Conservation (phyloP, 1,140 invertebrate species). For the Orius insidiosus region DNA sequence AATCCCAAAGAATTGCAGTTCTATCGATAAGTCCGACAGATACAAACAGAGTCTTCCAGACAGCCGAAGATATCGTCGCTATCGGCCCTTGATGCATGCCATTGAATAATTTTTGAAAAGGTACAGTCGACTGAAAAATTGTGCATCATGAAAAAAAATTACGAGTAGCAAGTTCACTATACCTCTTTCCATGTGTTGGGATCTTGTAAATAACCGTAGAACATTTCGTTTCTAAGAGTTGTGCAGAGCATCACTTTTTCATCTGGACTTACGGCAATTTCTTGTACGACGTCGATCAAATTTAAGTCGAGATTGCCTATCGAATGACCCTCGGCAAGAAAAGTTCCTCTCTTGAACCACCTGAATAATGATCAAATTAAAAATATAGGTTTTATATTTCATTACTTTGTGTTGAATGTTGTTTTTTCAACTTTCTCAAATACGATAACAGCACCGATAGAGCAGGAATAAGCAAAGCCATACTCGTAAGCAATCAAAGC, state of each 20-base stretch:
- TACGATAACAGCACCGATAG: constrained; percentile 37
- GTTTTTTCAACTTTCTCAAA: constrained; percentile 35
- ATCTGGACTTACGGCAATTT: constrained; percentile 34
- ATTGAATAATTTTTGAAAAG: constrained; percentile 27
- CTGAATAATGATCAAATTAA: constrained; percentile 20
- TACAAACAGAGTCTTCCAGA: constrained; percentile 76
- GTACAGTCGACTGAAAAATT: too few relatives aligned
- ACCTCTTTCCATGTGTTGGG: too few relatives aligned
- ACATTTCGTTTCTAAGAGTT: constrained; percentile 43
- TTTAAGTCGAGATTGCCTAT: constrained; percentile 12
- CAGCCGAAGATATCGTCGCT: constrained; percentile 57
- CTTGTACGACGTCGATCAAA: constrained; percentile 27
- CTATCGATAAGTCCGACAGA: constrained; percentile 64
- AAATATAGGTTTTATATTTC: background rate
- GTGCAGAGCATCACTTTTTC: constrained; percentile 36
- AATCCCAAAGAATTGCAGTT: constrained; percentile 79
- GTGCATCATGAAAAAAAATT: constrained; percentile 7
- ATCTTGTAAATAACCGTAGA: constrained; percentile 20
- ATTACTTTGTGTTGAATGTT: too few relatives aligned
- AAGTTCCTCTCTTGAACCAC: constrained; percentile 40
- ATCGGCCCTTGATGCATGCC: constrained; percentile 59
- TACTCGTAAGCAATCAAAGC: constrained; percentile 33
- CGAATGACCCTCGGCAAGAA: constrained; percentile 21
- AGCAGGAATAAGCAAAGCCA: constrained; percentile 42
- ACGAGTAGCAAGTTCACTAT: too few relatives aligned